Evolutionary conservation across 2,888 invertebrate genomes (phyloP), one percentile per base, ranked within the genome.

Genomic region (Noctuana brunneofusca): DNA sequence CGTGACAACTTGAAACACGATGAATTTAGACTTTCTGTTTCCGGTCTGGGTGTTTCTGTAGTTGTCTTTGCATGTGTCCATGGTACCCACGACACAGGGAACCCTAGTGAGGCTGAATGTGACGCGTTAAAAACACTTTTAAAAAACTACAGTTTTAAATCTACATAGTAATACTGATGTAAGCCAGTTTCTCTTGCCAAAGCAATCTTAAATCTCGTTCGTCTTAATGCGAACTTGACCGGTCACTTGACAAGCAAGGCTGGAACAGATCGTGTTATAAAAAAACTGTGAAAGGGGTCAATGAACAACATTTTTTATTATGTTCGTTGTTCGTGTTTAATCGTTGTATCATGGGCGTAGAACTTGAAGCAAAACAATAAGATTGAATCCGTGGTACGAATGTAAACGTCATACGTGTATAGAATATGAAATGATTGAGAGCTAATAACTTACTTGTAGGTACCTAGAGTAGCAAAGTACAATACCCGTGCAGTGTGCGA

Each of bases 211-310:
- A 1, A 16, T 35, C 30, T 58, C 2, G 48, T 35, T 58, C 14
- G 9, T 35, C 11, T 46, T 49, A n/a, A 18, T 48, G 20, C 24
- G 24, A 60, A 53, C 60, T 53, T 54, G 54, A 60, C 54, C 35
- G 30, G 60, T 48, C 46, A 54, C 52, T 52, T 27, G 3, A 46
- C 2, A 18, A 38, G 38, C 46, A 32, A 59, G 30, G 53, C 43
- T 30, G 4, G n/a, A 32, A 46, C 46, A 18, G 18, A 35, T 18
- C 35, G 22, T 35, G 14, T 8, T 32, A 54, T 32, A 48, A 54
- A 32, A 53, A 30, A 14, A 32, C 35, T 12, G 32, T 18, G n/a
- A 60, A 54, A 62, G 62, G 62, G 67, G 66, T 69, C 68, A 69
- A 32, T 59, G 66, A 49, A 54, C 65, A 56, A 59, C 53, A 22